These are phyloP conservation scores for Conus ventricosus DNA, from an alignment of 1,140 invertebrate species.

Conservation along the genomic window DNA sequence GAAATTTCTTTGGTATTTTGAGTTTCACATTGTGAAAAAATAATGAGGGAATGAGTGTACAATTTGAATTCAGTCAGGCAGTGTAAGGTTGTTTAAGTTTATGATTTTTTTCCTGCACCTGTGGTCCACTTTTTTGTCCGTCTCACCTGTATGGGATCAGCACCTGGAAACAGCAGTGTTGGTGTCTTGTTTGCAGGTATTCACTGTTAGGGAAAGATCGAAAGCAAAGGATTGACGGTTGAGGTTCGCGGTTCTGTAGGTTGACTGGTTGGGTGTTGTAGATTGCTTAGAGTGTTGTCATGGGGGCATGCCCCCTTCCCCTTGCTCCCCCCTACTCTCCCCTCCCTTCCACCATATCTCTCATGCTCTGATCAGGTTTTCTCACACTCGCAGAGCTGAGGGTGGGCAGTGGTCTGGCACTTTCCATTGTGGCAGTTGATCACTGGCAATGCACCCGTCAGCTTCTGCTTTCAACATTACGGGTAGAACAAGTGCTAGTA, in stretches of 20 bases:
- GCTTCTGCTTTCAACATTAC: not conserved
- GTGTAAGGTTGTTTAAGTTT: not conserved
- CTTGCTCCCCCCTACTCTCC: not conserved
- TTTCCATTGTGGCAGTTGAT: not conserved
- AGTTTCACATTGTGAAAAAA: not conserved
- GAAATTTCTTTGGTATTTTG: not conserved
- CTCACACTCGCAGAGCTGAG: not conserved
- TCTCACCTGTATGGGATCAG: not conserved
- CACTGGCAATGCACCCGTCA: not conserved
- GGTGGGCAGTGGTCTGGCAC: not conserved
- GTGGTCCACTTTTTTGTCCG: not conserved
- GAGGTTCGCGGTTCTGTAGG: not conserved
- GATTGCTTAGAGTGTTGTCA: not conserved
- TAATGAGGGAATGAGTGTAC: not conserved
- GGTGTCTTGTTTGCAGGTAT: slow-evolving; percentile 9
- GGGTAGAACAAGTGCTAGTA: not conserved
- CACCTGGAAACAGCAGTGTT: slow-evolving; percentile 13
- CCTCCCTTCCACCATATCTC: not conserved
- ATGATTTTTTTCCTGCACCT: not conserved
- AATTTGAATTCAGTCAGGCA: not conserved
- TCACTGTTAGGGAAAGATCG: not conserved
- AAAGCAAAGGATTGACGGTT: not conserved
- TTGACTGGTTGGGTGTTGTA: not conserved
- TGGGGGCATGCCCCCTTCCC: not conserved
- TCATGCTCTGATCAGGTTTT: not conserved